phyloP scores from a whole-genome alignment of 2,113 vertebrate genomes.

The Pomatorhinus ruficollis region DNA sequence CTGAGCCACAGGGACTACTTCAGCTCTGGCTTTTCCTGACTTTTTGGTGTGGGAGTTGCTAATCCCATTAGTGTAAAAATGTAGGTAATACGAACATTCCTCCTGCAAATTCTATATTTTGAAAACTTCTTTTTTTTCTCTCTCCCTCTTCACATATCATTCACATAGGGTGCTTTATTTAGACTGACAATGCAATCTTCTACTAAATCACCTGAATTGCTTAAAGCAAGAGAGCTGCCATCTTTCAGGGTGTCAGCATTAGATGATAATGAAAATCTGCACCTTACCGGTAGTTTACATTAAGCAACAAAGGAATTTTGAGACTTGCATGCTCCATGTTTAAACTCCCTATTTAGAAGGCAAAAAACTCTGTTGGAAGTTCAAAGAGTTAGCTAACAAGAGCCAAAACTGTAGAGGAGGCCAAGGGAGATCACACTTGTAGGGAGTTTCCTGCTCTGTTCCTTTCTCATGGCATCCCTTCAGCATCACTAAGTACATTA shows the following conservation, averaged over 20 bases:
- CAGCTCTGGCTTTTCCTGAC: background rate
- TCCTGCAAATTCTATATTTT: background rate
- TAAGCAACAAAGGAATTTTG: background rate
- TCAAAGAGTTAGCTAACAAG: background rate
- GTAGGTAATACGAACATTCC: background rate
- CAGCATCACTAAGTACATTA: background rate
- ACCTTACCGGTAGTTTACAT: background rate
- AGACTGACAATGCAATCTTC: background rate
- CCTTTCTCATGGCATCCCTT: background rate
- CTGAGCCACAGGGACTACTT: background rate
- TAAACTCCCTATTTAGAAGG: background rate
- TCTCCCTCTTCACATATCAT: background rate
- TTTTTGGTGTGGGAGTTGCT: background rate
- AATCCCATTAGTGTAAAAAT: background rate
- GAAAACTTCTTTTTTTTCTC: background rate
- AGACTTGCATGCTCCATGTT: background rate
- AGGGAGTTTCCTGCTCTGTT: background rate
- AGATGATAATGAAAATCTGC: background rate
- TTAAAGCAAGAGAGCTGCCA: background rate
- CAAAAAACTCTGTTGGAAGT: background rate
- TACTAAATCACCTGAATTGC: background rate
- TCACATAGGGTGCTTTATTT: background rate
- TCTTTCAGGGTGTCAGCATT: background rate
- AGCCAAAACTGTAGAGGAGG: background rate
- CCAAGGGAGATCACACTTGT: background rate